phyloP scores from a whole-genome alignment of 2,888 invertebrate genomes.

The Cheilosia vulpina region DNA sequence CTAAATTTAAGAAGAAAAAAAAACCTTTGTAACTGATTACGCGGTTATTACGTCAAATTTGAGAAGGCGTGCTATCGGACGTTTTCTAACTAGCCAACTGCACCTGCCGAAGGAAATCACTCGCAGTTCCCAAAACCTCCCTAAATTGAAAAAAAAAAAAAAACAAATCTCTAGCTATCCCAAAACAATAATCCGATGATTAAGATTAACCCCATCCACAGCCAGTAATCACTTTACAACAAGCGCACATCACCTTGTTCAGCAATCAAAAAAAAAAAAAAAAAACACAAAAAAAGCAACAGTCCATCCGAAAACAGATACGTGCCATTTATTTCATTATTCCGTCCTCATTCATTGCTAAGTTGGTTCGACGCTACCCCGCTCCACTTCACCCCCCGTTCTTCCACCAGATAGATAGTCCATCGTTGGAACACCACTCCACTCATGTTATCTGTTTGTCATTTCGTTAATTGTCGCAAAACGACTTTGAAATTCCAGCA shows the following conservation, averaged over 20 bases:
- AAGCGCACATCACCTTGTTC: slow-evolving; percentile 49
- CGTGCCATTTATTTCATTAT: slow-evolving; percentile 53
- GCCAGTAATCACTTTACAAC: slow-evolving; percentile 28
- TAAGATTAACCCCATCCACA: slow-evolving; percentile 36
- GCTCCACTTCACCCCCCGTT: background rate
- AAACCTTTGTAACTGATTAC: no score
- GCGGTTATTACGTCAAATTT: no score
- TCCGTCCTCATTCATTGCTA: slow-evolving; percentile 44
- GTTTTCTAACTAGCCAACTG: no score
- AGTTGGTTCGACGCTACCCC: background rate
- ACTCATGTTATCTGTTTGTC: slow-evolving; percentile 60
- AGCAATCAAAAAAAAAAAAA: slow-evolving; percentile 17
- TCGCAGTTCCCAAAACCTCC: background rate
- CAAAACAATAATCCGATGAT: slow-evolving; percentile 51
- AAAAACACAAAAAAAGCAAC: no score
- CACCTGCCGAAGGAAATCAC: no score
- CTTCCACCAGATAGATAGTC: background rate
- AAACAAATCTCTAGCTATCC: background rate
- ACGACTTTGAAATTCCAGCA: slow-evolving; percentile 66
- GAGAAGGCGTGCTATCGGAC: no score
- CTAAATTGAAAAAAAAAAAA: background rate
- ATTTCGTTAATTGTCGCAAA: slow-evolving; percentile 68
- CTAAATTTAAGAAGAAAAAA: no score
- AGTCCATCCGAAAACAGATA: slow-evolving; percentile 32
- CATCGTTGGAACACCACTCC: slow-evolving; percentile 32